These are phyloP conservation scores for Ptychoptera contaminata DNA, from an alignment of 2,888 invertebrate genomes.

Conservation along the genomic window DNA sequence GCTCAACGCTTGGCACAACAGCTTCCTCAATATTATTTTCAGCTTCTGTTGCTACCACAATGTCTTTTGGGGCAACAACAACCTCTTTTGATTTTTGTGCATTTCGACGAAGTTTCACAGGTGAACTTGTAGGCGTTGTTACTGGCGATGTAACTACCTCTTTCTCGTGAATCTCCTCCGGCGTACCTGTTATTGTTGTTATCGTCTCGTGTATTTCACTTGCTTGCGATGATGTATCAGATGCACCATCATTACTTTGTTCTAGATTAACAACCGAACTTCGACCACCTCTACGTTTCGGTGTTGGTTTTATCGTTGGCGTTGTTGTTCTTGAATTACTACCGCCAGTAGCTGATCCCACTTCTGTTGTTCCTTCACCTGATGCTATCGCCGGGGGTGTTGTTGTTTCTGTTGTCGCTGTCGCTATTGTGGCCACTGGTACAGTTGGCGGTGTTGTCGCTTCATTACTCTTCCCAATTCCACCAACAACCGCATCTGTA, in stretches of 20 bases:
- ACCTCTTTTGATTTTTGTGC: too few species aligned
- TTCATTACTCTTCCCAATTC: too few species aligned
- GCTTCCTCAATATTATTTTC: conserved; percentile 1
- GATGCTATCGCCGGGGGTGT: not conserved
- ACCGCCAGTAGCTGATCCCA: not conserved
- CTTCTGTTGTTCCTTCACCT: not conserved
- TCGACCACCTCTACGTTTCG: not conserved
- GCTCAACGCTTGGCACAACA: not conserved
- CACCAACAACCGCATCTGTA: not conserved
- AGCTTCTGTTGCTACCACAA: not conserved
- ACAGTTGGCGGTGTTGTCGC: too few species aligned
- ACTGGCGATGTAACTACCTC: not conserved
- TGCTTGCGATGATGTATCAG: not conserved
- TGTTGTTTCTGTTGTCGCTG: not conserved
- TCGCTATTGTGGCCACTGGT: too few species aligned
- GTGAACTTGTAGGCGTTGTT: too few species aligned
- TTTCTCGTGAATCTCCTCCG: conserved; percentile 6
- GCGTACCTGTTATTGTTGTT: not conserved
- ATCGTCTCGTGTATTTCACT: conserved; percentile 5
- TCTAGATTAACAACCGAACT: not conserved
- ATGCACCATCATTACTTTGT: too few species aligned
- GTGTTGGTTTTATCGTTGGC: conserved; percentile 1
- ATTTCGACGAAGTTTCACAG: too few species aligned
- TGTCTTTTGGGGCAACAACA: not conserved
- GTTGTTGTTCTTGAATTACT: conserved; percentile 7